Evolutionary conservation across 2,113 vertebrate species (phyloP).

Genomic region (Serranochromis macrocephalus): DNA sequence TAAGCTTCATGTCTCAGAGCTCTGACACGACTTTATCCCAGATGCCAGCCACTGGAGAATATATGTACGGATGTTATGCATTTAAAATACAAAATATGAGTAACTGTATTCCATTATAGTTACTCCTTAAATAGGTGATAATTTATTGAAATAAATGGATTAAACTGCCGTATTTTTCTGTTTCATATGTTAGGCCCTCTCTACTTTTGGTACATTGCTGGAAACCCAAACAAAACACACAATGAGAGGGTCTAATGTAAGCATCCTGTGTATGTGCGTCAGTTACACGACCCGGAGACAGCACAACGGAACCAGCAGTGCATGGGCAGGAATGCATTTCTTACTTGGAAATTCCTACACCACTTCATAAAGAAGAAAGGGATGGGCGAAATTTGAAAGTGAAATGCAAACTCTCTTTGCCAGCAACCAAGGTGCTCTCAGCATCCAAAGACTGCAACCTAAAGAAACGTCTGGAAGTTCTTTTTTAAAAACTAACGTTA

Average conservation of each 20-base stretch:
- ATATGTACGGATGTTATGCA: background rate
- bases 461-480: too few relatives aligned
- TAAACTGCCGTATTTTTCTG: background rate
- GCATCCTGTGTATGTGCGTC: fast-evolving
- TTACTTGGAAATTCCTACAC: too few relatives aligned
- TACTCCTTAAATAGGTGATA: fast-evolving
- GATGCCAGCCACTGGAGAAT: background rate
- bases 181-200: background rate
- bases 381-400: too few relatives aligned
- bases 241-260: background rate
- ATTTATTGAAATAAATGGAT: background rate
- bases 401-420: too few relatives aligned
- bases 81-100: background rate
- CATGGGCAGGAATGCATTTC: background rate
- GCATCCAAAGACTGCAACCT: too few relatives aligned
- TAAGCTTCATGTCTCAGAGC: background rate
- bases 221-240: fast-evolving
- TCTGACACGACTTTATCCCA: too few relatives aligned
- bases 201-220: background rate
- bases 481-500: too few relatives aligned
- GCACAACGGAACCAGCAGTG: background rate
- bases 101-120: background rate
- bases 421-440: too few relatives aligned
- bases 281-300: fast-evolving
- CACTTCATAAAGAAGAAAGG: too few relatives aligned